Evolutionary conservation across 2,113 vertebrate species (phyloP).

Genomic region (Polyodon spathula): DNA sequence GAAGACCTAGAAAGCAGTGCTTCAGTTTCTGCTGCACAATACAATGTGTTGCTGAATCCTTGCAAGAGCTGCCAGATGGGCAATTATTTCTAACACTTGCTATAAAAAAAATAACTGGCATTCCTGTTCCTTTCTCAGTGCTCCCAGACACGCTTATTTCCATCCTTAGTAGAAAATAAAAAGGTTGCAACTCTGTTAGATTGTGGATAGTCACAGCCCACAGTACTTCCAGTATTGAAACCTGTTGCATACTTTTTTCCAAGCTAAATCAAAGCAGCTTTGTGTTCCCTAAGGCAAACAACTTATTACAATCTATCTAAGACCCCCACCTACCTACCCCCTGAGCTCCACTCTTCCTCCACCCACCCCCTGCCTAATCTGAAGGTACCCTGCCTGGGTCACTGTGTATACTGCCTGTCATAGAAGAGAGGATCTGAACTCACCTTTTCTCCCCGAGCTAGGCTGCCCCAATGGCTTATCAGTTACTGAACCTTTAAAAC

Average conservation of each 20-base stretch:
- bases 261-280: no score
- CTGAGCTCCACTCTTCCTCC: no score
- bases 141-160: slow-evolving; percentile 16
- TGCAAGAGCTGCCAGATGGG: not conserved
- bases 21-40: no score
- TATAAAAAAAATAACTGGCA: slow-evolving; percentile 24
- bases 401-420: slow-evolving; percentile 12
- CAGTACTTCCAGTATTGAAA: no score
- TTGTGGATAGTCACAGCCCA: slow-evolving; percentile 19
- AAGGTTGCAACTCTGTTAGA: no score
- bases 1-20: no score
- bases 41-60: not conserved
- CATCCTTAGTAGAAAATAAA: not conserved
- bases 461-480: slow-evolving; percentile 83
- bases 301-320: no score
- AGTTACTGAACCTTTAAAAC: slow-evolving; percentile 80
- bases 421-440: slow-evolving; percentile 66
- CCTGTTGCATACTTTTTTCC: no score
- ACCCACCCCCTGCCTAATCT: no score
- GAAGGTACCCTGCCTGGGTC: slow-evolving; percentile 1
- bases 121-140: slow-evolving; percentile 26
- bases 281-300: no score
- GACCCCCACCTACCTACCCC: no score
- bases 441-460: slow-evolving; percentile 93
- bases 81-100: not conserved